Conservation (phyloP, 2,113 vertebrate genomes). For the Pogona vitticeps region DNA sequence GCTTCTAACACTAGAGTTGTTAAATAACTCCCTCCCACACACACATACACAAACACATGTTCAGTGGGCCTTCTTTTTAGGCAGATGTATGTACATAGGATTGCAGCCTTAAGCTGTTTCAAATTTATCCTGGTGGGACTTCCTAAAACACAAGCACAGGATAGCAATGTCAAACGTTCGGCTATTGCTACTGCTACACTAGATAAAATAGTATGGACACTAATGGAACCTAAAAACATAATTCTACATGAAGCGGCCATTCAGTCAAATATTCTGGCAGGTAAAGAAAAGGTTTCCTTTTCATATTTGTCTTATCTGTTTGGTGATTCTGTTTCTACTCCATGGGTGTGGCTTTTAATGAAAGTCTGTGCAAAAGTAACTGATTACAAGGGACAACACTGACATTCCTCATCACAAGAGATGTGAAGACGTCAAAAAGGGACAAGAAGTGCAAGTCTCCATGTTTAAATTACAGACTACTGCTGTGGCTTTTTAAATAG, state of each 20-base stretch:
- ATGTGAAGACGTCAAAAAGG: neutral
- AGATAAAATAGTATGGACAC: too few relatives aligned
- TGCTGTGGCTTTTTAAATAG: neutral
- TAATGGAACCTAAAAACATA: too few relatives aligned
- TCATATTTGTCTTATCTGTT: neutral
- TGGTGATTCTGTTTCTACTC: neutral
- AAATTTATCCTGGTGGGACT: neutral
- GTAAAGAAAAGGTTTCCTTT: too few relatives aligned
- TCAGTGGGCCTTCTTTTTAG: neutral
- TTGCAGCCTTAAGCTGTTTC: neutral
- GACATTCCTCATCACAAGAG: neutral
- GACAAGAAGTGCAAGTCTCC: neutral
- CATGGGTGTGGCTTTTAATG: neutral
- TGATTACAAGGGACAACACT: slow-evolving; percentile 3
- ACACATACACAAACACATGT: neutral
- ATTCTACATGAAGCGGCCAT: neutral
- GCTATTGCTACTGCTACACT: too few relatives aligned
- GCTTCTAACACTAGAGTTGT: neutral
- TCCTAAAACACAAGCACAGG: neutral
- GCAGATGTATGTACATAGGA: neutral
- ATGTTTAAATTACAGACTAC: neutral
- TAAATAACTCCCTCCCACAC: too few relatives aligned
- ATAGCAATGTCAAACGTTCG: neutral
- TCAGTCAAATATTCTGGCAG: neutral
- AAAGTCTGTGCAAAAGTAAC: neutral